phyloP scores from a whole-genome alignment of 2,113 vertebrate species.

The Hippoglossus stenolepis region DNA sequence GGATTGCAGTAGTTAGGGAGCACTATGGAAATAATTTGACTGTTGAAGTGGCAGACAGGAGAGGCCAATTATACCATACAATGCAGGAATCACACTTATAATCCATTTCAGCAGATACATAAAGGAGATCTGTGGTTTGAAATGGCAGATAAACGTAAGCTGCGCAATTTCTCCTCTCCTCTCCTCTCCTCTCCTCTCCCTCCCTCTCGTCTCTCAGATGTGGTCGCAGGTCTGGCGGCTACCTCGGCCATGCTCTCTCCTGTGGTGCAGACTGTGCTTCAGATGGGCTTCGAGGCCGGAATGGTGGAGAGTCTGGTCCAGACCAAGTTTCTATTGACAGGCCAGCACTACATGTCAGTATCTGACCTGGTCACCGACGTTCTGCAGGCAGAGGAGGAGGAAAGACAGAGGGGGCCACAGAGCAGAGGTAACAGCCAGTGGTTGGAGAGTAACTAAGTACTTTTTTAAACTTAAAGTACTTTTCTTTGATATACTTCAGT shows the following conservation, averaged over 20 bases:
- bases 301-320: slow-evolving; percentile 80
- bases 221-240: slow-evolving; percentile 62
- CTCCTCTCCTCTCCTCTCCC: slow-evolving; percentile 25
- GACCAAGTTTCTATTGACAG: slow-evolving; percentile 78
- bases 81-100: slow-evolving; percentile 17
- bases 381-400: slow-evolving; percentile 82
- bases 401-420: slow-evolving; percentile 63
- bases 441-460: background rate
- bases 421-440: slow-evolving; percentile 57
- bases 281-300: slow-evolving; percentile 84
- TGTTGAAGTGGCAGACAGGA: slow-evolving; percentile 22
- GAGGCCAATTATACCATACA: slow-evolving; percentile 30
- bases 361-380: slow-evolving; percentile 83
- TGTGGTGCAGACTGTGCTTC: slow-evolving; percentile 78
- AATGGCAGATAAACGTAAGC: slow-evolving; percentile 4
- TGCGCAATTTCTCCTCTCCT: background rate
- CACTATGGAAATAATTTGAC: slow-evolving; percentile 15
- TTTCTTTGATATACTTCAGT: too few relatives aligned
- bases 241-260: slow-evolving; percentile 71
- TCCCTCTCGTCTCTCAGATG: slow-evolving; percentile 70
- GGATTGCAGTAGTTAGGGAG: slow-evolving; percentile 28
- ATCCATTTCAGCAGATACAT: slow-evolving; percentile 11
- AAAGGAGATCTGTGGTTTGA: slow-evolving; percentile 17
- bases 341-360: slow-evolving; percentile 76
- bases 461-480: background rate